Evolutionary conservation across 2,888 invertebrate genomes (phyloP), one percentile per base, ranked within the genome.

Genomic region (Macropis europaea): DNA sequence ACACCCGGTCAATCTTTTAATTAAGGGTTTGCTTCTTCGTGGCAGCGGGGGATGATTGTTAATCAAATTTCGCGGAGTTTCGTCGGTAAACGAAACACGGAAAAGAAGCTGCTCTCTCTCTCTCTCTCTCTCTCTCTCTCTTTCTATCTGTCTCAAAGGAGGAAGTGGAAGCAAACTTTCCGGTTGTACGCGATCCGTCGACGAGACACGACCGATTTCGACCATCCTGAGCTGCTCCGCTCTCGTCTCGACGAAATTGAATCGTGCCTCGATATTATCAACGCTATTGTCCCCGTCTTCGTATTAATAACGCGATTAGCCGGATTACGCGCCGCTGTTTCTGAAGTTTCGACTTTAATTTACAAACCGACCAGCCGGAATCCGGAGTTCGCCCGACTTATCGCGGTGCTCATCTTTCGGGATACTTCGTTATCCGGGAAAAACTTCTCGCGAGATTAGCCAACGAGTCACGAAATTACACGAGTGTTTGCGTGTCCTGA

Each of bases 301-400:
- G 43, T 50, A 50, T 48, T 60, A 50, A 48, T 60, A 60, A 60
- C 13, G n/a, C 38, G 47, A 60, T 60, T 40, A 50, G 50, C 9
- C 22, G 28, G 19, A 40, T 50, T 30, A 50, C 38, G 19, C 47
- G 38, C 19, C 28, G 30, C 13, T n/a, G 4, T 40, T 28, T 3
- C 22, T 22, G 15, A 57, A 54, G 36, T 54, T 62, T 36, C 28
- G 7, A 64, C 9, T 50, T 34, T 36, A 59, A 50, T 50, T 48
- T 50, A 50, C 43, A 28, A 36, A 7, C 17, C 13, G 28, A 11
- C 22, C 22, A 22, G 11, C 5, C 26, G 6, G 4, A 36, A 45
- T 9, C n/a, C 19, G n/a, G n/a, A 57, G 38, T 47, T 40, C 53
- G 3, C 24, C n/a, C 11, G 1, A 30, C 22, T 45, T 67, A 66